These are phyloP conservation scores for Xenentodon cancila DNA, from an alignment of 2,797 vertebrate genomes.

Conservation along the genomic window DNA sequence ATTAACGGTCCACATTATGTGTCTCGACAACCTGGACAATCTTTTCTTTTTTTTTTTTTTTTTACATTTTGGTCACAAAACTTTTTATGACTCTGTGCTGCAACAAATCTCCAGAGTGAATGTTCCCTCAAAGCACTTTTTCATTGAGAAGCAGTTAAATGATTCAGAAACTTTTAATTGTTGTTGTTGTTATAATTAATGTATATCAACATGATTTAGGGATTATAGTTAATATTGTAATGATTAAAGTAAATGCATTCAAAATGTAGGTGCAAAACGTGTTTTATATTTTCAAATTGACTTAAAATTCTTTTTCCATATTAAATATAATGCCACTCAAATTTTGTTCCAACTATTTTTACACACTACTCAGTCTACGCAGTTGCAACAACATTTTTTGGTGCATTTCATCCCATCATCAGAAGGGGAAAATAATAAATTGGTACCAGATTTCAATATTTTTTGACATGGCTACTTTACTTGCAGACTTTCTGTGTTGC, in stretches of 20 bases:
- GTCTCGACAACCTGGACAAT: slow-evolving; percentile 74
- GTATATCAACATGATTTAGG: slow-evolving; percentile 51
- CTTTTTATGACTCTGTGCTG: slow-evolving; percentile 69
- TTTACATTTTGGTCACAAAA: slow-evolving; percentile 60
- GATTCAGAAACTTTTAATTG: slow-evolving; percentile 11
- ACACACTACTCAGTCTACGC: slow-evolving; percentile 2
- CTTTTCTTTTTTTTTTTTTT: slow-evolving; percentile 53
- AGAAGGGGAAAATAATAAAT: background rate
- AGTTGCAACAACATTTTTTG: background rate
- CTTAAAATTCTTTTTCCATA: too few species aligned
- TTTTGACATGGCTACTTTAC: slow-evolving; percentile 5
- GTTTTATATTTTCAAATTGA: too few species aligned
- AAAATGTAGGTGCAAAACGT: background rate
- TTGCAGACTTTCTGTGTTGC: slow-evolving; percentile 6
- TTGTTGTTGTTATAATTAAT: slow-evolving; percentile 37
- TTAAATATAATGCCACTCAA: background rate
- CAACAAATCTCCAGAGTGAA: slow-evolving; percentile 71
- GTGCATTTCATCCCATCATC: background rate
- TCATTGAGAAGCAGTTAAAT: slow-evolving; percentile 45
- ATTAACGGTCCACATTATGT: slow-evolving; percentile 77
- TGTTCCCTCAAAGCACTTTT: slow-evolving; percentile 42
- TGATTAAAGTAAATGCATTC: slow-evolving; percentile 1
- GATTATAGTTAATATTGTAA: slow-evolving; percentile 23
- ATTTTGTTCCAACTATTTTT: background rate
- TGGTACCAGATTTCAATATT: slow-evolving; percentile 7